Conservation (phyloP, 2,888 invertebrate species). For the Nineta flava region DNA sequence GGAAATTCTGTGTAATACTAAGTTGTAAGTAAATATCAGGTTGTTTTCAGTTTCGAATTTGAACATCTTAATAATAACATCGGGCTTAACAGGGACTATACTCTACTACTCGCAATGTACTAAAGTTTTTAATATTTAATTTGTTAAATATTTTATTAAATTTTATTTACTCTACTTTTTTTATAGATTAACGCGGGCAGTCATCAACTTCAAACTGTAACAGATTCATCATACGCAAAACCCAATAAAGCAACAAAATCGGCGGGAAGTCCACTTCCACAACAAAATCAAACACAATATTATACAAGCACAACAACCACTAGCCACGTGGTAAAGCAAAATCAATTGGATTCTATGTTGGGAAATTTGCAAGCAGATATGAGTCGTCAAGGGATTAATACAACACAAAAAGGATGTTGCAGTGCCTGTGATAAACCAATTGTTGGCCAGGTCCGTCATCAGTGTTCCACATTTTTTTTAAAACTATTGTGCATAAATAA, state of each 20-base stretch:
- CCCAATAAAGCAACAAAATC: constrained; percentile 40
- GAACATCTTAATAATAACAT: not conserved
- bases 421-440: constrained; percentile 97
- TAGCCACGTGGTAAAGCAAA: constrained; percentile 29
- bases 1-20: constrained; percentile 5
- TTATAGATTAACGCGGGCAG: constrained; percentile 43
- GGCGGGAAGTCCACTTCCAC: constrained; percentile 36
- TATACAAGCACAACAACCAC: constrained; percentile 18
- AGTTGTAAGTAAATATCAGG: not conserved
- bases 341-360: constrained; percentile 60
- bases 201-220: constrained; percentile 47
- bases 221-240: constrained; percentile 53
- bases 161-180: constrained; percentile 5
- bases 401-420: constrained; percentile 98
- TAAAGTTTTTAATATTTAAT: too few relatives aligned
- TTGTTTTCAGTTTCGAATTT: constrained; percentile 2
- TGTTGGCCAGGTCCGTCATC: constrained; percentile 69
- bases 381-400: constrained; percentile 97
- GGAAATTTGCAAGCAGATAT: constrained; percentile 91
- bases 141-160: not conserved
- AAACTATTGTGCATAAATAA: not conserved
- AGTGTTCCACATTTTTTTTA: not conserved
- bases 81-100: not conserved
- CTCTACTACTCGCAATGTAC: too few relatives aligned
- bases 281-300: constrained; percentile 35